phyloP scores from a whole-genome alignment of 1,140 invertebrate species.

The Dolichoris vasculosae region DNA sequence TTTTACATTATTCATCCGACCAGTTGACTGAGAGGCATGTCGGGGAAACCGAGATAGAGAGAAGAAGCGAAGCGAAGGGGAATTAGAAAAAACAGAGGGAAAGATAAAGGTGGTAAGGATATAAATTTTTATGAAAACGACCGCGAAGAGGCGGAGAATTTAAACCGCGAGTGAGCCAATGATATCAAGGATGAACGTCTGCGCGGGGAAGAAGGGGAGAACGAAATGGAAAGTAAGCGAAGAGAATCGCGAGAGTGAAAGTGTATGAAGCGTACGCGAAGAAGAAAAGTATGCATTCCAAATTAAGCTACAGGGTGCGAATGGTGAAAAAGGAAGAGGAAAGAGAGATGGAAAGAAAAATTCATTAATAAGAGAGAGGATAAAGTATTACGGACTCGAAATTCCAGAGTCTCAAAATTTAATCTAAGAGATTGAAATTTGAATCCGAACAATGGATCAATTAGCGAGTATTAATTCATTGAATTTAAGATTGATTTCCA shows the following conservation, averaged over 20 bases:
- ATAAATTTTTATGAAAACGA: slow-evolving; percentile 30
- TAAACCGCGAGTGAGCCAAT: background rate
- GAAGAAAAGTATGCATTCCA: slow-evolving; percentile 19
- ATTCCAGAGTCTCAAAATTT: background rate
- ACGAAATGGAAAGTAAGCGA: slow-evolving; percentile 12
- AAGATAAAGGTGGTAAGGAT: background rate
- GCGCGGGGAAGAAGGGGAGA: background rate
- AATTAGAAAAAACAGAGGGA: background rate
- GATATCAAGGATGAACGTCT: slow-evolving; percentile 35
- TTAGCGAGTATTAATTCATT: background rate
- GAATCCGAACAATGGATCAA: background rate
- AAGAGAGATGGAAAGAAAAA: background rate
- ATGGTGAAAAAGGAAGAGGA: background rate
- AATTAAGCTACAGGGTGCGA: background rate
- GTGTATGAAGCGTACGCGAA: background rate
- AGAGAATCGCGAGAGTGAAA: slow-evolving; percentile 29
- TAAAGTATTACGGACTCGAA: background rate
- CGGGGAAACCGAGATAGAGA: background rate
- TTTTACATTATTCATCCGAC: slow-evolving; percentile 61
- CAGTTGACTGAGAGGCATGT: background rate
- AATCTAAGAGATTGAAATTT: slow-evolving; percentile 7
- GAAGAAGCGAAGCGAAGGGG: background rate
- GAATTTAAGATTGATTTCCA: background rate
- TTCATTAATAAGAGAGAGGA: background rate
- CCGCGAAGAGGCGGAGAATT: background rate